phyloP scores from a whole-genome alignment of 1,140 invertebrate genomes.

The Stenopsyche tienmushanensis region DNA sequence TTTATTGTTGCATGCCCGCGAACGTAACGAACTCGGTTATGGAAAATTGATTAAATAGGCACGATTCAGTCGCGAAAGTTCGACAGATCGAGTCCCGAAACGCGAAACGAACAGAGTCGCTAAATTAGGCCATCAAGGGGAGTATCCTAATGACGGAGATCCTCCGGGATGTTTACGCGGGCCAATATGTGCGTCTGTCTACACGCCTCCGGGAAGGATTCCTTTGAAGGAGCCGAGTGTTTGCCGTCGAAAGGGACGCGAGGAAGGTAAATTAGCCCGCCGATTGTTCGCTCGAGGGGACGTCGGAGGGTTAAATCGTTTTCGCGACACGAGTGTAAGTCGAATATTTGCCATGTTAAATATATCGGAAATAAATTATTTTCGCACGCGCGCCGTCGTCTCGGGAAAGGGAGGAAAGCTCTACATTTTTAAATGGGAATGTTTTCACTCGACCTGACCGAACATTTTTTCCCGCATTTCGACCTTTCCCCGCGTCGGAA shows the following conservation, averaged over 20 bases:
- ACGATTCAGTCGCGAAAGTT: too few species aligned
- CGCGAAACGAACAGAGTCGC: too few species aligned
- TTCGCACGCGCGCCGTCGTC: neutral
- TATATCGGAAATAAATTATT: conserved; percentile 17
- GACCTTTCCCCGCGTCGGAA: neutral
- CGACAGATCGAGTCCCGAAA: too few species aligned
- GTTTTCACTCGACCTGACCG: neutral
- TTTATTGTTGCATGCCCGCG: too few species aligned
- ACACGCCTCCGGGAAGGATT: neutral
- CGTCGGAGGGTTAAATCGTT: conserved; percentile 18
- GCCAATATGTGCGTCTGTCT: conserved; percentile 18
- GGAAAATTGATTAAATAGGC: too few species aligned
- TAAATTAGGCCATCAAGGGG: too few species aligned
- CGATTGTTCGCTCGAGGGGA: conserved; percentile 14
- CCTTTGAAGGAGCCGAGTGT: conserved; percentile 18
- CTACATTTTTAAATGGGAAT: neutral
- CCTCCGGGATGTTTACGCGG: conserved; percentile 19
- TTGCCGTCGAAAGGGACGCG: conserved; percentile 16
- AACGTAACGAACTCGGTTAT: too few species aligned
- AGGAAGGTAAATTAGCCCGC: conserved; percentile 23
- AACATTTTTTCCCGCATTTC: neutral
- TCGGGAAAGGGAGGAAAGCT: neutral
- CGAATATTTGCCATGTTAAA: conserved; percentile 7
- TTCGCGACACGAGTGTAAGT: conserved; percentile 3
- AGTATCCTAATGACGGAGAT: too few species aligned